Evolutionary conservation across 1,140 invertebrate genomes (phyloP), one percentile per base, ranked within the genome.

Genomic region (Procambarus clarkii): DNA sequence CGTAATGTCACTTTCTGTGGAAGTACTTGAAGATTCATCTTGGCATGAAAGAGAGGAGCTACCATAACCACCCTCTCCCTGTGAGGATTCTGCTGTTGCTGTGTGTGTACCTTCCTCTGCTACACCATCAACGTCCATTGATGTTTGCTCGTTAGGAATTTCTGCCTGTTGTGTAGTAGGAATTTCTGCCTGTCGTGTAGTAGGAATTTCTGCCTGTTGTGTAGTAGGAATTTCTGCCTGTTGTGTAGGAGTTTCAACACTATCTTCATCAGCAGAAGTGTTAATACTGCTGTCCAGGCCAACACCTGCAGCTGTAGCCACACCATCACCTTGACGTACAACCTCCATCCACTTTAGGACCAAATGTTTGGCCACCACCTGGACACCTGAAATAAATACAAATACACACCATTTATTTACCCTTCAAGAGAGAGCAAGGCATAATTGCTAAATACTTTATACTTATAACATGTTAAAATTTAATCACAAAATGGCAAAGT

Each of bases 321-420:
- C 98, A 4, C 89, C 76, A 34, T 91, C 89, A 0, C 89, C 89
- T 44, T 86, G 81, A 8, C 74, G 71, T 0, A 98, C 97, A 87
- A 98, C 96, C 93, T 97, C 97, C 93, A 98, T 95, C 98, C 98
- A 99, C 94, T 97, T 97, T 93, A 98, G 97, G n/a, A 98, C 98
- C 74, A 98, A 95, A 93, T 97, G 96, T 82, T 96, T 96, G 24
- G 98, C 97, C 91, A 98, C 94, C 77, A 95, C 94, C 93, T 96
- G 95, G 48, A 97, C 96, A 93, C 95, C 96, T 97, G 94, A 93
- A 95, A 96, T 94, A 92, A 94, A 94, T 95, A 94, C 94, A 78
- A 74, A 7, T 85, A 24, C 4, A 81, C 21, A 87, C 2, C 24
- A 45, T 46, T 58, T 46, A 69, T 24, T 7, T 45, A 46, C 11